These are phyloP conservation scores for Chelidonichthys spinosus DNA, from an alignment of 2,797 vertebrate species.

Conservation along the genomic window DNA sequence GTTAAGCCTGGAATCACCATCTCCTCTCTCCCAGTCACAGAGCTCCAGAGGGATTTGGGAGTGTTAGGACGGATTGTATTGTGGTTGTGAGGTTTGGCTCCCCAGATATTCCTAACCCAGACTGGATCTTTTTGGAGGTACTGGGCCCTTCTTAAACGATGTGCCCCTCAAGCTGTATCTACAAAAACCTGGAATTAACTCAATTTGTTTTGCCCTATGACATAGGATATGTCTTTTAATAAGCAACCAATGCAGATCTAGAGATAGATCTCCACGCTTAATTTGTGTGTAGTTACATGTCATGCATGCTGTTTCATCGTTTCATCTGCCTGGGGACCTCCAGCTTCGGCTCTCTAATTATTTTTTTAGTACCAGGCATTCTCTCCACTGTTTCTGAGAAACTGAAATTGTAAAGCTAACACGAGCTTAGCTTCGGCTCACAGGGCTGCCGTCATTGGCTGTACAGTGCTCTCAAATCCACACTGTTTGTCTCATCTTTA, in stretches of 20 bases:
- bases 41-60: constrained; percentile 35
- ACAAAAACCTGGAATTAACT: constrained; percentile 26
- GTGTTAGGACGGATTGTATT: constrained; percentile 25
- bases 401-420: constrained; percentile 78
- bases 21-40: constrained; percentile 56
- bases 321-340: constrained; percentile 35
- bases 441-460: constrained; percentile 79
- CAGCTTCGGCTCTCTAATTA: constrained; percentile 52
- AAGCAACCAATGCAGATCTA: constrained; percentile 43
- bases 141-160: constrained; percentile 22
- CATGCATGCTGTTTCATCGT: constrained; percentile 32
- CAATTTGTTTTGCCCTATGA: constrained; percentile 51
- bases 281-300: constrained; percentile 38
- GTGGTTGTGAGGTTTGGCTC: constrained; percentile 42
- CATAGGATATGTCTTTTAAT: constrained; percentile 55
- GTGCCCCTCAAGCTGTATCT: constrained; percentile 13
- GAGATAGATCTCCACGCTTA: constrained; percentile 15
- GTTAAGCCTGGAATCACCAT: constrained; percentile 42
- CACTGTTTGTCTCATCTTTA: constrained; percentile 87
- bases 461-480: constrained; percentile 82
- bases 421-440: constrained; percentile 77
- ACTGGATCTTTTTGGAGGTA: constrained; percentile 26
- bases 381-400: constrained; percentile 68
- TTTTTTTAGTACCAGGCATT: constrained; percentile 68
- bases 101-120: constrained; percentile 26